Conservation (phyloP, 2,797 vertebrate genomes). For the Sternarchorhynchus goeldii region DNA sequence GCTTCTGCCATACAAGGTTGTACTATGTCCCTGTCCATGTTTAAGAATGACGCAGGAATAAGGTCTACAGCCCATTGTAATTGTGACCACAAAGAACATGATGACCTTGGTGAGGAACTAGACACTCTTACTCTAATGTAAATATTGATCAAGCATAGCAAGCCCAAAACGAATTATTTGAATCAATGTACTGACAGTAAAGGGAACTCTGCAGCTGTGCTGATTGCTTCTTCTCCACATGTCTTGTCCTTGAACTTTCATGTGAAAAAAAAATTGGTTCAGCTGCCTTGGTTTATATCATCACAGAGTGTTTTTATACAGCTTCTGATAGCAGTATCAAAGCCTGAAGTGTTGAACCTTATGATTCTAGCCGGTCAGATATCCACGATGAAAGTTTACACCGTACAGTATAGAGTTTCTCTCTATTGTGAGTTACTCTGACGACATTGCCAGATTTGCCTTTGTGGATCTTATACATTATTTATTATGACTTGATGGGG, state of each 20-base stretch:
- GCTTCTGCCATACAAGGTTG: slow-evolving; percentile 21
- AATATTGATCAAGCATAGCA: slow-evolving; percentile 20
- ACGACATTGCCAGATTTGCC: slow-evolving; percentile 2
- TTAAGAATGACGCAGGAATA: slow-evolving; percentile 8
- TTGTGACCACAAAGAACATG: slow-evolving; percentile 13
- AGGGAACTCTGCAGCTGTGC: slow-evolving; percentile 29
- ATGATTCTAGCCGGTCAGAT: slow-evolving; percentile 37
- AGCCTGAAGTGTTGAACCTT: slow-evolving; percentile 9
- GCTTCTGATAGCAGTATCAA: slow-evolving; percentile 13
- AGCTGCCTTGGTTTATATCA: not conserved
- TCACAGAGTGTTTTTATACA: not conserved
- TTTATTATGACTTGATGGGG: not conserved
- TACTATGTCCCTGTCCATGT: not conserved
- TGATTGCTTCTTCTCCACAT: not conserved
- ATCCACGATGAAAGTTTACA: slow-evolving; percentile 26
- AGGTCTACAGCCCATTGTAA: not conserved
- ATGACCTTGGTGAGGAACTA: slow-evolving; percentile 35
- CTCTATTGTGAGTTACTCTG: not conserved
- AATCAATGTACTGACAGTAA: not conserved
- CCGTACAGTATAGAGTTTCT: not conserved
- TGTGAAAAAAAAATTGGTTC: not conserved
- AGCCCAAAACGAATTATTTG: slow-evolving; percentile 9
- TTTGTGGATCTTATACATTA: not conserved
- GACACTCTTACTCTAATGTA: not conserved
- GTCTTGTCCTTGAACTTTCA: slow-evolving; percentile 30